A percentile compares a stretch with the other conserved stretches of the same genome.
Conservation (phyloP, 1,140 invertebrate genomes). For the Lordiphosa mommai region DNA sequence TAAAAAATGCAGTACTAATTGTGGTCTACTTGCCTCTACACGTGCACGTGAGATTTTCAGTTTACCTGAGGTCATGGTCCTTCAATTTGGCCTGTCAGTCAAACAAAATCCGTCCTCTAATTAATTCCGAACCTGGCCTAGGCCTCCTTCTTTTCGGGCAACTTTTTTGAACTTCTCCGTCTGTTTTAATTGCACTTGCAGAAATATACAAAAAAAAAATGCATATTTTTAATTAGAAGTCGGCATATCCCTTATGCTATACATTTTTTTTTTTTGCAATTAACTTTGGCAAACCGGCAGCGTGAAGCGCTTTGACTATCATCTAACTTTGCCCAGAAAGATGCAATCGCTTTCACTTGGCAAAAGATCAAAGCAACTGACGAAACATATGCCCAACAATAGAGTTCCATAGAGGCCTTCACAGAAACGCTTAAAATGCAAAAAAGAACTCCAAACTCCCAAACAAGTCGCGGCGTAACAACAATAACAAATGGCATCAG, state of each 20-base stretch:
- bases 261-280: constrained; percentile 48
- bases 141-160: constrained; percentile 15
- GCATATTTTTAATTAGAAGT: constrained; percentile 61
- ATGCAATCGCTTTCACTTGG: constrained; percentile 73
- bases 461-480: constrained; percentile 38
- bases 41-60: too few species aligned
- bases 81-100: too few species aligned
- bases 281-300: constrained; percentile 53
- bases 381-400: constrained; percentile 70
- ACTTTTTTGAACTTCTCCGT: neutral
- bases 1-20: too few species aligned
- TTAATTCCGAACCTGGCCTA: constrained; percentile 1
- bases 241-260: constrained; percentile 16
- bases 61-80: too few species aligned
- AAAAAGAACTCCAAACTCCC: constrained; percentile 14
- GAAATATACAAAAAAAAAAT: constrained; percentile 18
- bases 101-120: neutral
- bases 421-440: constrained; percentile 58
- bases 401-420: constrained; percentile 42
- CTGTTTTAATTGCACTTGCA: constrained; percentile 59
- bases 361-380: constrained; percentile 61
- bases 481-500: constrained; percentile 66
- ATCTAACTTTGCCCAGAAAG: constrained; percentile 11
- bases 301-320: constrained; percentile 29
- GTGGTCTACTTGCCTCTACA: too few species aligned